Percentiles rank a stretch among this genome's conserved stretches.
Evolutionary conservation across 2,888 invertebrate species (phyloP).

Genomic region (Seladonia tumulorum): DNA sequence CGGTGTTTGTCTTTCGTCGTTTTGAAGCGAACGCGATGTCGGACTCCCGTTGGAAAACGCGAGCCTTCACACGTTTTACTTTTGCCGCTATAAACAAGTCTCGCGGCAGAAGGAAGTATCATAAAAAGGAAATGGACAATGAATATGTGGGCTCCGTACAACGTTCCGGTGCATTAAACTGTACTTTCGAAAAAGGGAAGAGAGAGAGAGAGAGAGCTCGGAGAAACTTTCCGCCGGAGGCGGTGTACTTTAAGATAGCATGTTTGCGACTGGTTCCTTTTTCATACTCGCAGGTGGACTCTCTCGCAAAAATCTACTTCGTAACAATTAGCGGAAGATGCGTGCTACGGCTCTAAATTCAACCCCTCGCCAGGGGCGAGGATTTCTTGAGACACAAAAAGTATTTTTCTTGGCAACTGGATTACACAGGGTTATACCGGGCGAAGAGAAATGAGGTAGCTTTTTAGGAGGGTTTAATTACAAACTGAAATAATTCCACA

Average conservation of each 20-base stretch:
- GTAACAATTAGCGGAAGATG: no score
- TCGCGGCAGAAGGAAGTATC: background rate
- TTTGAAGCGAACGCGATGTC: background rate
- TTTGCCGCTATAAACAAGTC: background rate
- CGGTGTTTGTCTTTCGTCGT: no score
- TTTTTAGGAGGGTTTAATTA: no score
- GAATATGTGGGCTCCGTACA: background rate
- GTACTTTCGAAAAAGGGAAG: background rate
- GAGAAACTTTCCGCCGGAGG: background rate
- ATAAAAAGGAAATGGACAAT: conserved; percentile 1
- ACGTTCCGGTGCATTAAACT: conserved; percentile 3
- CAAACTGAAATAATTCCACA: no score
- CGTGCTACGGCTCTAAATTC: no score
- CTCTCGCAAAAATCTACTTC: no score
- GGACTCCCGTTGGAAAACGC: background rate
- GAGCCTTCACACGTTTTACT: background rate
- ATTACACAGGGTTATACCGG: no score
- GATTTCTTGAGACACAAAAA: no score
- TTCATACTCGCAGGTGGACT: background rate
- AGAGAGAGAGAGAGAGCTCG: no score
- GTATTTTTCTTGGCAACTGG: no score
- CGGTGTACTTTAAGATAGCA: background rate
- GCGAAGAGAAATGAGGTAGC: no score
- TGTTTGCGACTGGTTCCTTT: background rate
- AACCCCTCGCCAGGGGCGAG: no score